A percentile compares a stretch with the other conserved stretches of the same genome.
Conservation (phyloP, 1,140 invertebrate species). For the Neelides sp. region DNA sequence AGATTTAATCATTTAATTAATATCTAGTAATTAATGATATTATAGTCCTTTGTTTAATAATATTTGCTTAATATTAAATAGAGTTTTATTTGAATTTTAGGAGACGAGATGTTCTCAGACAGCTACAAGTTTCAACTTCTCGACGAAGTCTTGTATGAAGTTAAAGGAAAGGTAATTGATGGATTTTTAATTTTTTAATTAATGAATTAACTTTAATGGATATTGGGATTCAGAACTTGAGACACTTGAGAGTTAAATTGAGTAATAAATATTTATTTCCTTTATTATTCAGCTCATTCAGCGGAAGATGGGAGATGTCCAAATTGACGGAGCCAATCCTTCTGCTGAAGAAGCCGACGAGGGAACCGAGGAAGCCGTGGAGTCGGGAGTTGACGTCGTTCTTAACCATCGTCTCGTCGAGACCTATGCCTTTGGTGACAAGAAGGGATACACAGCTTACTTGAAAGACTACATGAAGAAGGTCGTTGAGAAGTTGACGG, state of each 20-base stretch:
- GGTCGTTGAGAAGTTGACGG: conserved; percentile 67
- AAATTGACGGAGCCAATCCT: conserved; percentile 75
- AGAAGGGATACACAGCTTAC: conserved; percentile 80
- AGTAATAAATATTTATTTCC: too few relatives aligned
- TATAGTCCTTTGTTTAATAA: background rate
- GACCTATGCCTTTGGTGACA: conserved; percentile 70
- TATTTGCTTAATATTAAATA: conserved; percentile 7
- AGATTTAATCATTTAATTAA: conserved; percentile 1
- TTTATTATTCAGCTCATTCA: conserved; percentile 46
- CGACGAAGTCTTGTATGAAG: conserved; percentile 88
- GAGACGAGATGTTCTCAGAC: conserved; percentile 96
- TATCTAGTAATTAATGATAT: background rate
- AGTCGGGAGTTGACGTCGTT: conserved; percentile 81
- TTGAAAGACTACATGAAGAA: conserved; percentile 95
- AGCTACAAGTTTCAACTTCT: conserved; percentile 88
- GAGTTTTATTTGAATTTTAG: conserved; percentile 43
- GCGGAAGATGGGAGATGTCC: conserved; percentile 63
- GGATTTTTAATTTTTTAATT: background rate
- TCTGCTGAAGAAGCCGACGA: conserved; percentile 83
- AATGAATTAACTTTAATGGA: too few relatives aligned
- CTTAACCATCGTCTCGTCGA: conserved; percentile 80
- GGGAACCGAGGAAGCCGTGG: conserved; percentile 56
- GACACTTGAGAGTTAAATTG: too few relatives aligned
- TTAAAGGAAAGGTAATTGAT: conserved; percentile 62
- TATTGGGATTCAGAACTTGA: too few relatives aligned